Evolutionary conservation across 2,888 invertebrate species (phyloP), one percentile per base, ranked within the genome.

Genomic region (Reticulitermes lucifugus): DNA sequence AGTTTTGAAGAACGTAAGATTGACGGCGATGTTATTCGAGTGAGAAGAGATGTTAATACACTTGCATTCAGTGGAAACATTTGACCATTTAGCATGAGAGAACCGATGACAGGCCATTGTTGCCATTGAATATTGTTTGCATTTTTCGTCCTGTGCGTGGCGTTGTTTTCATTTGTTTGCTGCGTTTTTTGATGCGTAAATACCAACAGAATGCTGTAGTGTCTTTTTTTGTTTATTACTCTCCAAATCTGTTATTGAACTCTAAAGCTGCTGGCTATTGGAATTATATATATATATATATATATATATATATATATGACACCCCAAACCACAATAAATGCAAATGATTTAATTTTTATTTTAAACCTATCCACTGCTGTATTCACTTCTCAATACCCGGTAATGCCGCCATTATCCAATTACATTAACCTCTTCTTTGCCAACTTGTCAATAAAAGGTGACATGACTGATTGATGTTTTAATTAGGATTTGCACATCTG

Each of bases 371-470:
- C 41, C 46, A 77, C 21, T 41, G 73, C 41, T 73, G n/a, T 77
- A 77, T 77, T 77, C 46, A 73, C 41, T 70, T 55, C 18, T 2
- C 18, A 18, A 55, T 65, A 65, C 65, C 4, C n/a, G 77, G 4
- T 77, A 46, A 46, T 35, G 22, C 46, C 22, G 51, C 21, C 81
- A 81, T 65, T 65, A 81, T 70, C 60, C 81, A 81, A 81, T 81
- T 81, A 70, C 70, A 70, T 81, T 65, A 43, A 65, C 65, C 70
- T 70, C 41, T 77, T 43, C 43, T 46, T 43, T 25, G 22, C 41
- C 21, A 77, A 77, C 22, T 70, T 81, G 81, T 81, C 81, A 81
- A 81, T 81, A 81, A 60, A 81, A 81, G 81, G 81, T 81, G 81
- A 81, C 81, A 43, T 70, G 65, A 43, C n/a, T 81, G 81, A 81